Conservation (phyloP, 2,797 vertebrate species). For the Crocodylus rhombifer region DNA sequence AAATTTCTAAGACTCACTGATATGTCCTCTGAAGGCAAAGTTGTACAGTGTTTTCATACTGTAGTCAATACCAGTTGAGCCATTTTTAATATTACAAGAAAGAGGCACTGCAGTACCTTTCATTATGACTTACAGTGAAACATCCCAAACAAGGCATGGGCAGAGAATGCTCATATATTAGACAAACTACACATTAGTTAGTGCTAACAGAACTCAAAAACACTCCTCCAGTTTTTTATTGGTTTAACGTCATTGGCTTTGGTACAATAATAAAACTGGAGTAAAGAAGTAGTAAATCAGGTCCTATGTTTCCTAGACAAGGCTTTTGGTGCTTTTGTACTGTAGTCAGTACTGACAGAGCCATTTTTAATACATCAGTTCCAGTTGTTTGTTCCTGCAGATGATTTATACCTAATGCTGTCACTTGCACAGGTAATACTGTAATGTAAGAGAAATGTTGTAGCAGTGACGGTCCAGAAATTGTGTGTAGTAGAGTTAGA, state of each 20-base stretch:
- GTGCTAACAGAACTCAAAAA: too few relatives aligned
- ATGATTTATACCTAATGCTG: background rate
- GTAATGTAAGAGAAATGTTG: too few relatives aligned
- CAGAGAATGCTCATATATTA: background rate
- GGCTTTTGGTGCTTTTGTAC: conserved; percentile 33
- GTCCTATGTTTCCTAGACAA: background rate
- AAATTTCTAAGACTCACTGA: conserved; percentile 1
- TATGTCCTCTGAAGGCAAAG: background rate
- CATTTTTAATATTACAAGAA: background rate
- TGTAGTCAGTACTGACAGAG: background rate
- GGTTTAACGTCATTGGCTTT: background rate
- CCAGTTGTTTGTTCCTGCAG: background rate
- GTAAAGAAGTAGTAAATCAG: background rate
- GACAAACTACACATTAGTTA: background rate
- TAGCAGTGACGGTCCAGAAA: too few relatives aligned
- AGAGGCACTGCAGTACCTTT: background rate
- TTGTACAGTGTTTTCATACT: background rate
- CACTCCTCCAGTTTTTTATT: background rate
- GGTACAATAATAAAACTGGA: background rate
- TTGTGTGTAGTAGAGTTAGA: too few relatives aligned
- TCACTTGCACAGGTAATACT: background rate
- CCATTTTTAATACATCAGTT: conserved; percentile 1
- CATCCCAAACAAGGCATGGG: background rate
- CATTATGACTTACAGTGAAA: background rate
- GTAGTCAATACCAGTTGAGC: background rate